Base-by-base conservation (phyloP, 2,797 vertebrate genomes). In the Sebastes hopkinsi region DNA sequence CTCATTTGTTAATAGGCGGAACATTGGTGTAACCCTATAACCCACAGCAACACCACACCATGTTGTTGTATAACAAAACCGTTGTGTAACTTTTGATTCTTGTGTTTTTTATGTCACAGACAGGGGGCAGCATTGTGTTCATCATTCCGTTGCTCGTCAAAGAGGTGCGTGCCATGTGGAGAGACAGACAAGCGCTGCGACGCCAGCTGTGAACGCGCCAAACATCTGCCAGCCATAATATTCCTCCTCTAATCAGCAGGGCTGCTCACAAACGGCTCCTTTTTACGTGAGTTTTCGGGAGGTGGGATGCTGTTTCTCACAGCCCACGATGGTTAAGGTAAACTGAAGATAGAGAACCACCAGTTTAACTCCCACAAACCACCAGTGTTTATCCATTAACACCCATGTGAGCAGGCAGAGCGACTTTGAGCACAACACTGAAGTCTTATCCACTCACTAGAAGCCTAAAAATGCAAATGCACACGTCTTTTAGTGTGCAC, bases 71-170 rank as follows among this genome's bases (percentile, higher is more conserved):
- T 14, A 34, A 4, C 6, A 6, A 10, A 38, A 55, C 20, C 6
- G 3, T 14, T 36, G 25, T 18, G 1, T 66, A 20, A 30, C n/a
- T n/a, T 3, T 18, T 1, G 25, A 3, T 8, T 5, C 6, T 59
- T 46, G 3, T 82, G 14, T 70, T 59, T 71, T 46, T 46, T 20
- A 1, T 54, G 2, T 77, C 54, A 46, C 97, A 99, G 98, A 99
- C 97, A 0, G 96, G 95, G 58, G 95, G 96, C 83, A 97, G 97
- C 20, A 67, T 98, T 30, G 6, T 98, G 20, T 99, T 99, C 95
- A 98, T 99, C 92, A 88, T 89, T 0, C 97, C 97, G 0, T 79
- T 99, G 79, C 94, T 98, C 65, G 27, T 96, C 80, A 94, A 87
- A 70, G 98, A 99, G 80, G 68, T 96, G 2, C 69, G 73, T 0